Evolutionary conservation across 1,140 invertebrate genomes (phyloP), one percentile per base, ranked within the genome.

Genomic region (Drosophila watanabei): DNA sequence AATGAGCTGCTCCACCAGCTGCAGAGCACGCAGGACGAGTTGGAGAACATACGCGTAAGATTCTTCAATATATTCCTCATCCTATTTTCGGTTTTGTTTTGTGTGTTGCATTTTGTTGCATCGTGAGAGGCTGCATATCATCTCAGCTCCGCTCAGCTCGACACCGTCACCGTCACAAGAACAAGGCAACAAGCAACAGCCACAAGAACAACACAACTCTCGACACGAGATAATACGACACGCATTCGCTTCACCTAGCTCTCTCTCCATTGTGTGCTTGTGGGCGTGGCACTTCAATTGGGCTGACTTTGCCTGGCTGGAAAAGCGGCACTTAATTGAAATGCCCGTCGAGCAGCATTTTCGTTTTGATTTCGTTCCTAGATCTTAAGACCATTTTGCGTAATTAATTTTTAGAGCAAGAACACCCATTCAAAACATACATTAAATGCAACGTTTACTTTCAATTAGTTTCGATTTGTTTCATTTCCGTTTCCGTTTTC

Each of bases 41-140:
- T 98, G 86, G 97, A 97, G 92, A 97, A 97, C 93, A 95, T 97
- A 82, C 96, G 96, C 95, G 97, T 97, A 94, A 95, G 94, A 92
- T 92, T 92, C 90, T 93, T 93, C 78, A 92, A 93, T 89, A 92
- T 93, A 80, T 93, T 93, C 79, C 65, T 93, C 61, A 92, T 93
- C 75, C 52, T 91, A 60, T 93, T 93, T 89, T 92, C 92, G 60
- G 77, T 92, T 80, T 90, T 92, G 80, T 92, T 92, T 92, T 92
- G 91, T 90, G 80, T 92, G 75, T 79, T 92, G 82, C 91, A 92
- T 92, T 92, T 92, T 92, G 85, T 92, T 92, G 91, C 91, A 91
- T 91, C 92, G 75, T 92, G 87, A 80, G 87, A 80, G 66, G 43
- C 68, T 52, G 51, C 30, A 52, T 65, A 52, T 65, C 54, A 57